Evolutionary conservation across 2,797 vertebrate species (phyloP).

Genomic region (Eleutherodactylus coqui): DNA sequence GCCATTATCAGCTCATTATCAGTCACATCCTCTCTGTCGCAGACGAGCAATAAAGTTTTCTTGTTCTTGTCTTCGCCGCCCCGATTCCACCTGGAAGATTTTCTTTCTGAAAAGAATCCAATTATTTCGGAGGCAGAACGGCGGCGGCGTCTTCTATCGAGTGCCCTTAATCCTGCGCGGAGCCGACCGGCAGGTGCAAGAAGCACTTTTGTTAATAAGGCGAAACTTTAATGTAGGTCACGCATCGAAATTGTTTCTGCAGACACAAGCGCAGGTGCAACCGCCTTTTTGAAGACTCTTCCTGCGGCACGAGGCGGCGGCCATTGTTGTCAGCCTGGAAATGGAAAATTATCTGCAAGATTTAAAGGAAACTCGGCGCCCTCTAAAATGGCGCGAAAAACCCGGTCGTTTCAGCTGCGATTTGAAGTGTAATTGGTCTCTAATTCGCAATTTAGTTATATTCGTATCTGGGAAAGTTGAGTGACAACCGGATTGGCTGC

Average conservation of each 20-base stretch:
- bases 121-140: constrained; percentile 36
- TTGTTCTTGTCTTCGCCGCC: neutral
- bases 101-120: constrained; percentile 39
- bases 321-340: neutral
- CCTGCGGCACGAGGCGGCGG: neutral
- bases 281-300: too few species aligned
- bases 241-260: neutral
- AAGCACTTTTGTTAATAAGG: constrained; percentile 4
- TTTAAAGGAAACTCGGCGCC: neutral
- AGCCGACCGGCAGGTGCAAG: constrained; percentile 16
- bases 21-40: neutral
- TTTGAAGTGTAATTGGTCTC: too few species aligned
- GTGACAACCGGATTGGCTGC: neutral
- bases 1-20: neutral
- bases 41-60: neutral
- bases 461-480: too few species aligned
- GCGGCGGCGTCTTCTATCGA: neutral
- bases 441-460: too few species aligned
- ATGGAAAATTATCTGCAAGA: neutral
- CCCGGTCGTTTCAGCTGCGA: too few species aligned
- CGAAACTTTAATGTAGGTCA: constrained; percentile 44
- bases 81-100: constrained; percentile 36
- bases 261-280: neutral
- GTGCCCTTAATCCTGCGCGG: neutral
- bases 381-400: neutral